Evolutionary conservation across 2,113 vertebrate genomes (phyloP), one percentile per base, ranked within the genome.

Genomic region (Rattus rattus): DNA sequence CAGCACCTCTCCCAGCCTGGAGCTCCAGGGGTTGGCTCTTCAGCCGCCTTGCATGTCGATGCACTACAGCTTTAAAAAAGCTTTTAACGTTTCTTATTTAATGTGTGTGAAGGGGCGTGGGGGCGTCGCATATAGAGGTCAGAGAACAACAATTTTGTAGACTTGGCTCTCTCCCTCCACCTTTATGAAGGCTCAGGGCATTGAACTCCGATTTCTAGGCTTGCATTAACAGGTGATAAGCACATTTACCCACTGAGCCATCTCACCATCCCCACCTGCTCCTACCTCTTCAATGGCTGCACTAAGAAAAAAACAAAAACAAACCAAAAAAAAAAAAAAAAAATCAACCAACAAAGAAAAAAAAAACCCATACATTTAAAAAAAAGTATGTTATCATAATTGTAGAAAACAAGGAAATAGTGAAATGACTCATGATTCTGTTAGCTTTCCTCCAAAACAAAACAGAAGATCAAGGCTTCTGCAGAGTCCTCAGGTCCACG

Each of bases 241-340:
- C 16, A 36, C 9, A 30, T 36, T 67, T 69, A 86, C 63, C 28
- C 43, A 69, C 61, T 4, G 8, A 67, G 36, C 28, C 30, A 67
- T 20, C 61, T 67, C 5, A 10, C 28, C 16, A 49, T 28, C 14
- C 26, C 39, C 6, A 4, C 26, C 12, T 39, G 16, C 16, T 65
- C 39, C 90, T 56, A 76, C 24, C 72, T 92, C 96, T 94, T 77
- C 77, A 88, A 65, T 61, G 83, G 36, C 87, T 95, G 70, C 26
- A 73, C 24, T 73, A 47, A 43, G 43, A 43, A 43, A 43, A 86
- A 49, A 79, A 77, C 9, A 8, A 16, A 16, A 16, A 69, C 30
- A 69, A 14, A 92, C 85, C 91, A 91, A 26, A 26, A 28, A 10
- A 30, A 12, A 16, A 12, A 33, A 7, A 2, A 67, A 9, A 10